phyloP scores from a whole-genome alignment of 2,888 invertebrate species.

The Callosobruchus maculatus region DNA sequence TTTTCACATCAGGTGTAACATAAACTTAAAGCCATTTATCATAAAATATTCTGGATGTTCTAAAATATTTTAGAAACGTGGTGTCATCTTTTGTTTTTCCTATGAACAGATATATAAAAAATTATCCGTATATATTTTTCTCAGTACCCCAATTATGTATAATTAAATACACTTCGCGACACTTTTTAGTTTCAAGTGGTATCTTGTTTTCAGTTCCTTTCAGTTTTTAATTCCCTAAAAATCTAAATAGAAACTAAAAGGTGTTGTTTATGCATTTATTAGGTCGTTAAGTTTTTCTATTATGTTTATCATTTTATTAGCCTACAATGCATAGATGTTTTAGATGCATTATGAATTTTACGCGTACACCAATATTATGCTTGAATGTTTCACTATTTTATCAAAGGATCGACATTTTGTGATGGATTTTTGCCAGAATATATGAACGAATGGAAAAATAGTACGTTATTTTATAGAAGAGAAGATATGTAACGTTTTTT shows the following conservation, averaged over 20 bases:
- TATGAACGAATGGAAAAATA: background rate
- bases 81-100: too few relatives aligned
- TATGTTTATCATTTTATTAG: background rate
- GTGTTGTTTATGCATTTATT: background rate
- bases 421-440: slow-evolving; percentile 30
- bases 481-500: background rate
- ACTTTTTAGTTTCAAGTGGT: background rate
- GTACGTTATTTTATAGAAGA: slow-evolving; percentile 9
- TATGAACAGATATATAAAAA: too few relatives aligned
- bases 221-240: background rate
- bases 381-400: slow-evolving; percentile 7
- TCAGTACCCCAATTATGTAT: background rate
- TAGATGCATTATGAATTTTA: slow-evolving; percentile 1
- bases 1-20: too few relatives aligned
- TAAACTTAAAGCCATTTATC: too few relatives aligned
- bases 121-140: background rate
- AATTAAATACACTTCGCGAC: background rate
- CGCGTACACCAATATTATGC: slow-evolving; percentile 11
- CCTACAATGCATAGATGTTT: background rate
- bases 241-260: background rate
- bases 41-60: too few relatives aligned
- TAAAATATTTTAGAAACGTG: too few relatives aligned
- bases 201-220: background rate
- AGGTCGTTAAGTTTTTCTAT: background rate
- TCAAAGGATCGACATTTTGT: slow-evolving; percentile 30